Conservation (phyloP, 2,797 vertebrate genomes). For the Scyliorhinus canicula region DNA sequence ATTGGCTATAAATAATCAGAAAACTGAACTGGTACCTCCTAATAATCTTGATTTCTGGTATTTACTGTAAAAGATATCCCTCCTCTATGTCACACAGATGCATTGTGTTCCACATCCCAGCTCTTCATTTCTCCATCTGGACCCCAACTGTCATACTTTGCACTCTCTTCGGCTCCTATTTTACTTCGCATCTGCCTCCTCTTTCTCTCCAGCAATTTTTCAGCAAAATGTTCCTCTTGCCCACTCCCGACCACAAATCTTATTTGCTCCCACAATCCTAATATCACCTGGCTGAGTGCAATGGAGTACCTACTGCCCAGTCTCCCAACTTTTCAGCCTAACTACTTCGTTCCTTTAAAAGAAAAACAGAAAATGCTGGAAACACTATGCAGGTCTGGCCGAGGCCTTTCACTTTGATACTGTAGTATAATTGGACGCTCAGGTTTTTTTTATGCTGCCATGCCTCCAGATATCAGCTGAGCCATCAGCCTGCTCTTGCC, state of each 20-base stretch:
- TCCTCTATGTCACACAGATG: neutral
- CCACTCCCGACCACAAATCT: neutral
- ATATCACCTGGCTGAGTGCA: neutral
- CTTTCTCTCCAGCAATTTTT: neutral
- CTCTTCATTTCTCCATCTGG: neutral
- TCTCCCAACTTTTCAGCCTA: neutral
- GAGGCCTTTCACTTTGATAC: neutral
- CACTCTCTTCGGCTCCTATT: neutral
- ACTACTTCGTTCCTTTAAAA: neutral
- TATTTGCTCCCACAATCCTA: neutral
- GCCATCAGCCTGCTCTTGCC: neutral
- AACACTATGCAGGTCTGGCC: neutral
- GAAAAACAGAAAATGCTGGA: neutral
- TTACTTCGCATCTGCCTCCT: neutral
- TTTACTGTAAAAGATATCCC: neutral
- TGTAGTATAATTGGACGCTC: neutral
- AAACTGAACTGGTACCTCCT: neutral
- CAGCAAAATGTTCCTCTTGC: neutral
- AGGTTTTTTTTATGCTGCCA: neutral
- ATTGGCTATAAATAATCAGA: too few species aligned
- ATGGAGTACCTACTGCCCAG: neutral
- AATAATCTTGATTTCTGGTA: neutral
- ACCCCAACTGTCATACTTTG: neutral
- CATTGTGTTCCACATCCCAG: neutral
- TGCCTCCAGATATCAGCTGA: neutral